Percentiles rank a stretch among this genome's conserved stretches.
phyloP scores from a whole-genome alignment of 2,113 vertebrate genomes.

The Gymnocephalus cernua region DNA sequence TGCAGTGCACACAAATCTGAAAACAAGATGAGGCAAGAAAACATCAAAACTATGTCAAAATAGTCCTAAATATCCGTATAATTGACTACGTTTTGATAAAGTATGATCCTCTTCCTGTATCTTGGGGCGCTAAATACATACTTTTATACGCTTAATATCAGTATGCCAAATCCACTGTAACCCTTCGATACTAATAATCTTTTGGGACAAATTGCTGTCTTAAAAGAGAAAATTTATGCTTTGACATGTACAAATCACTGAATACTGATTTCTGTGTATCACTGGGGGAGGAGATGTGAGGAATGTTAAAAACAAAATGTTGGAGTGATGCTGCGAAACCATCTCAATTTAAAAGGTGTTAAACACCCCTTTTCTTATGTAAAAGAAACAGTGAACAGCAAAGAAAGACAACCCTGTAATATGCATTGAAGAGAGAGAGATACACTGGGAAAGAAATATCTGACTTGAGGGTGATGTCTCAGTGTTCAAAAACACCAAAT shows the following conservation, averaged over 20 bases:
- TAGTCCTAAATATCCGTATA: neutral
- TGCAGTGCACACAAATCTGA: conserved; percentile 67
- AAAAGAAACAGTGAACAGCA: conserved; percentile 33
- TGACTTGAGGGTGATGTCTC: conserved; percentile 25
- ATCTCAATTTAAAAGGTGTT: conserved; percentile 67
- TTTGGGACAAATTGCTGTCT: conserved; percentile 26
- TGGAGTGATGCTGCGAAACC: conserved; percentile 52
- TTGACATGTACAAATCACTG: conserved; percentile 45
- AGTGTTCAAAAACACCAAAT: conserved; percentile 43
- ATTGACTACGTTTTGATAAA: neutral
- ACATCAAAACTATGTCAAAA: conserved; percentile 10
- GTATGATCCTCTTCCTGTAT: neutral
- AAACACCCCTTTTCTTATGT: conserved; percentile 50
- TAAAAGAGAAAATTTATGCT: conserved; percentile 33
- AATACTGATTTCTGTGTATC: conserved; percentile 49
- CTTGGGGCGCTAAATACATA: neutral
- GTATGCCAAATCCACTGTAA: conserved; percentile 2
- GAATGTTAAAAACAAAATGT: conserved; percentile 59
- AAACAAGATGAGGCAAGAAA: conserved; percentile 28
- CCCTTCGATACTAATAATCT: conserved; percentile 15
- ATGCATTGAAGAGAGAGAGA: conserved; percentile 25
- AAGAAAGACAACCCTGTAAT: conserved; percentile 30
- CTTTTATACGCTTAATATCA: conserved; percentile 4
- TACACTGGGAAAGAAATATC: conserved; percentile 27
- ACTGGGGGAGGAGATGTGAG: conserved; percentile 30